Conservation (phyloP, 2,797 vertebrate genomes). For the Eremophila alpestris region DNA sequence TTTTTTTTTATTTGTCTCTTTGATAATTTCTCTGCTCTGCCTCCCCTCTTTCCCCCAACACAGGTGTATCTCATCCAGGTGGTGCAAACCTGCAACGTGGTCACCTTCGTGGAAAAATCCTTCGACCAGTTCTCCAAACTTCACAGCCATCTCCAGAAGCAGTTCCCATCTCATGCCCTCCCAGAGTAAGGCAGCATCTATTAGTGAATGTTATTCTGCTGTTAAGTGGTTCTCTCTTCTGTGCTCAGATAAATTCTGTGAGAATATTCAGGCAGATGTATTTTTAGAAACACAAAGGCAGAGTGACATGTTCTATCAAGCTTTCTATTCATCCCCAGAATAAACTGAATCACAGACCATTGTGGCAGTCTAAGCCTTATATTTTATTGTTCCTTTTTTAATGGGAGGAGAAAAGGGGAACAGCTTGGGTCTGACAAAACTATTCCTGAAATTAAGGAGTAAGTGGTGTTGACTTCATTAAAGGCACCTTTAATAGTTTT, state of each 20-base stretch:
- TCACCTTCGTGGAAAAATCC: slow-evolving; percentile 79
- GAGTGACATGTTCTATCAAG: not conserved
- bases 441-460: not conserved
- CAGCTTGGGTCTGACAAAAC: not conserved
- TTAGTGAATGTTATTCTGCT: not conserved
- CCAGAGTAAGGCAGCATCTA: slow-evolving; percentile 80
- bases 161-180: slow-evolving; percentile 78
- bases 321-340: not conserved
- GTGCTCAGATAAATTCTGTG: not conserved
- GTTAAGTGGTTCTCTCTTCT: slow-evolving; percentile 7
- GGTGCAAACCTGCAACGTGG: slow-evolving; percentile 73
- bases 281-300: slow-evolving; percentile 44
- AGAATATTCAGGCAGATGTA: not conserved
- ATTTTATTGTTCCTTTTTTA: not conserved
- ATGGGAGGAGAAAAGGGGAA: not conserved
- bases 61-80: slow-evolving; percentile 82
- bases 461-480: not conserved
- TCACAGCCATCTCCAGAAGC: slow-evolving; percentile 83
- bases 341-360: not conserved
- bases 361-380: not conserved
- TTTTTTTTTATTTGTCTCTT: not conserved
- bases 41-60: not conserved
- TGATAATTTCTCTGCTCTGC: not conserved
- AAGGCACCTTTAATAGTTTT: not conserved
- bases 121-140: slow-evolving; percentile 83